These are phyloP conservation scores for Lithophane semibrunnea DNA, from an alignment of 2,888 invertebrate species.

Conservation along the genomic window DNA sequence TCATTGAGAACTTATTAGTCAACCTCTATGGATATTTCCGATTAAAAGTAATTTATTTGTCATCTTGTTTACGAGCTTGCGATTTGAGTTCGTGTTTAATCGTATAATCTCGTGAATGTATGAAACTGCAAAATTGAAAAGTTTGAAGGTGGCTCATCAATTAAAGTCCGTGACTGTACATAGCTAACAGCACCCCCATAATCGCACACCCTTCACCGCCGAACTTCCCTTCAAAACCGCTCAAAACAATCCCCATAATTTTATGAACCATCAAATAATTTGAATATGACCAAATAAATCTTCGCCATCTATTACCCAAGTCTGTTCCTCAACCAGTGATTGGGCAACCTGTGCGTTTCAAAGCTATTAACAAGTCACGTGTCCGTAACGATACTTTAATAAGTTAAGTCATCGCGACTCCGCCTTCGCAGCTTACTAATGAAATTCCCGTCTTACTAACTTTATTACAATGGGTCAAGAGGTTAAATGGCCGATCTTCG, in stretches of 20 bases:
- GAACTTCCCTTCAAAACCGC: not conserved
- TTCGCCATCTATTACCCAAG: slow-evolving; percentile 8
- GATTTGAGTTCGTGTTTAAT: too few relatives aligned
- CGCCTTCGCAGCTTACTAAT: slow-evolving; percentile 69
- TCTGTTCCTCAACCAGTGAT: slow-evolving; percentile 36
- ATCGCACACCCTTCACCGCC: not conserved
- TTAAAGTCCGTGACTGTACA: too few relatives aligned
- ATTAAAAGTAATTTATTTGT: too few relatives aligned
- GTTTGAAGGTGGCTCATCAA: too few relatives aligned
- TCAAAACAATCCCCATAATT: not conserved
- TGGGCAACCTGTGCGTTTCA: slow-evolving; percentile 58
- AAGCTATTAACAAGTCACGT: slow-evolving; percentile 60
- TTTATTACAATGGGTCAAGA: slow-evolving; percentile 81
- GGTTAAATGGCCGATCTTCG: slow-evolving; percentile 79
- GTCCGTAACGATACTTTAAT: slow-evolving; percentile 67
- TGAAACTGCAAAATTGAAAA: too few relatives aligned
- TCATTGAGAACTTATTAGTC: too few relatives aligned
- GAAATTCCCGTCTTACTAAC: slow-evolving; percentile 78
- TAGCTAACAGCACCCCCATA: not conserved
- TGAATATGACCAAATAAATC: slow-evolving; percentile 39
- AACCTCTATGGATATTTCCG: too few relatives aligned
- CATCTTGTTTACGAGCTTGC: too few relatives aligned
- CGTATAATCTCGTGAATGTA: too few relatives aligned
- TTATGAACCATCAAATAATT: slow-evolving; percentile 34
- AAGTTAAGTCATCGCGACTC: slow-evolving; percentile 69